Evolutionary conservation across 2,797 vertebrate species (phyloP), one percentile per base, ranked within the genome.

Genomic region (Cryptoblepharus egeriae): DNA sequence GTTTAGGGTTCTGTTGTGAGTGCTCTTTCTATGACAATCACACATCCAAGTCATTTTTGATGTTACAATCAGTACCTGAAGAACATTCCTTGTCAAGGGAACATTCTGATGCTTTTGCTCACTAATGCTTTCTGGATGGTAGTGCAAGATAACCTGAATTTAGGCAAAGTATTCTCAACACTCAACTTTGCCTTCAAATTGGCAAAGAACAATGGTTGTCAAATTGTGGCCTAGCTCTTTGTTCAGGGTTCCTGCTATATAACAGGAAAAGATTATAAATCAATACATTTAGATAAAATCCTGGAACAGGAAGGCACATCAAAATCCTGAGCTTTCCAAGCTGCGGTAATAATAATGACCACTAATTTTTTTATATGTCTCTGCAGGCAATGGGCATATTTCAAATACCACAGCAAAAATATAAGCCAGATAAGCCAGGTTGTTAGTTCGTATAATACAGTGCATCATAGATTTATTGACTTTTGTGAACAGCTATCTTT

Each of bases 401-500:
- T 73, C 61, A 79, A 79, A 84, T 79, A 74, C 16, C 69, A 72
- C 37, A 73, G 49, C 4, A 73, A 71, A 49, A 30, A 73, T 55
- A 45, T 79, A 67, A 73, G 52, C 22, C 11, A 64, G 28, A 26
- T 32, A 68, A 52, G 37, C 30, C 69, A 79, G 39, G 45, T 55
- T 22, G 60, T 74, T 16, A 16, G 15, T 37, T 68, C 11, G 6
- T 67, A 37, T 68, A 79, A 67, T 79, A 65, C n/a, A n/a, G n/a
- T n/a, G n/a, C 52, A 79, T 73, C 63, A 45, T 79, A 84, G 39
- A 30, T 84, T n/a, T 74, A 73, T 73, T 78, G 61, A 74, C 70
- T 76, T 30, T 20, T 30, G 61, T 67, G 61, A 42, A 10, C 39
- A 30, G 61, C 35, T 61, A 58, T 79, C 60, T 60, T 67, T 75